Evolutionary conservation across 2,888 invertebrate genomes (phyloP).

Genomic region (Lasioglossum zephyrum): DNA sequence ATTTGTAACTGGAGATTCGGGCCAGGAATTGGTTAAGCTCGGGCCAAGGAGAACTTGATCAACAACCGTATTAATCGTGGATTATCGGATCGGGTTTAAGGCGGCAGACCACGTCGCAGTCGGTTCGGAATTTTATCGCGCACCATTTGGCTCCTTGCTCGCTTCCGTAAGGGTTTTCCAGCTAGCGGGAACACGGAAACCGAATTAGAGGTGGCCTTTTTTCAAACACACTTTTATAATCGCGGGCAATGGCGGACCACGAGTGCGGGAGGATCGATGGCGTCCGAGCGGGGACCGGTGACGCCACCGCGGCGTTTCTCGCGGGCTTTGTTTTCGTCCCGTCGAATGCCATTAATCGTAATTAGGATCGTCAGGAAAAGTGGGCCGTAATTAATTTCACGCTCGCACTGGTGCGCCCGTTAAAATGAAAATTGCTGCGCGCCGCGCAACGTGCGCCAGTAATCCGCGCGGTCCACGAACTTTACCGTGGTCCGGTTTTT

Average conservation of each 20-base stretch:
- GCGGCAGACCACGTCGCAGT: slow-evolving; percentile 37
- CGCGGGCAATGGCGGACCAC: background rate
- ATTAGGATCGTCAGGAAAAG: slow-evolving; percentile 15
- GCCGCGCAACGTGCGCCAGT: background rate
- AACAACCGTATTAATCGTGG: slow-evolving; percentile 13
- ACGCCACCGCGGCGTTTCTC: background rate
- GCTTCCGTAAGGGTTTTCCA: slow-evolving; percentile 51
- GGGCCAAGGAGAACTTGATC: slow-evolving; percentile 13
- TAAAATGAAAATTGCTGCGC: slow-evolving; percentile 19
- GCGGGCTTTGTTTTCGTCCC: slow-evolving; percentile 29
- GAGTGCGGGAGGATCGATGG: slow-evolving; percentile 4
- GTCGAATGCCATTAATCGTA: slow-evolving; percentile 41
- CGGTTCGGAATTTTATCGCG: slow-evolving; percentile 61
- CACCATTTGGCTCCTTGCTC: slow-evolving; percentile 53
- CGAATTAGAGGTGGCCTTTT: slow-evolving; percentile 64
- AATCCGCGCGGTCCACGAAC: background rate
- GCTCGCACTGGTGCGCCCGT: background rate
- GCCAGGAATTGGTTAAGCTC: slow-evolving; percentile 1
- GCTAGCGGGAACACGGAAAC: slow-evolving; percentile 64
- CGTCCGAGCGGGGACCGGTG: background rate
- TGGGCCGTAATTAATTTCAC: slow-evolving; percentile 42
- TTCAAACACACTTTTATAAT: slow-evolving; percentile 57
- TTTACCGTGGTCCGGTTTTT: background rate
- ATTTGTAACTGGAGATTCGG: slow-evolving; percentile 2
- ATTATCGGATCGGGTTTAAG: slow-evolving; percentile 30